These are phyloP conservation scores for Aptenodytes patagonicus DNA, from an alignment of 2,113 vertebrate genomes.

Conservation along the genomic window DNA sequence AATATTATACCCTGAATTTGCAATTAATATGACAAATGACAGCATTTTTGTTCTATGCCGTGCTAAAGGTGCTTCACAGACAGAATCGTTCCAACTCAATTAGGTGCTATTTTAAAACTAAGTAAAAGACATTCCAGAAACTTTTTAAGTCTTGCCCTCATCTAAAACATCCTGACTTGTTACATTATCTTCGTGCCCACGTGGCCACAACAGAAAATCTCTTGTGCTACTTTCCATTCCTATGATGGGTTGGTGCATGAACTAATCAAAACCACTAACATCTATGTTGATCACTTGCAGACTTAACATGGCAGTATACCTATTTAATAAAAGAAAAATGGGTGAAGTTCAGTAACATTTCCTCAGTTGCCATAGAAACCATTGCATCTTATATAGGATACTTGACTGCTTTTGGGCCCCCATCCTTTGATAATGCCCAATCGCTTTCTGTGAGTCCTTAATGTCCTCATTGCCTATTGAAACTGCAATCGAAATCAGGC, in stretches of 20 bases:
- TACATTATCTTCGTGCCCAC: not conserved
- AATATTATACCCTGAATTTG: slow-evolving; percentile 65
- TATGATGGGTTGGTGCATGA: not conserved
- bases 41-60: slow-evolving; percentile 11
- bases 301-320: not conserved
- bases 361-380: not conserved
- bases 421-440: not conserved
- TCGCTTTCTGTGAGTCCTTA: not conserved
- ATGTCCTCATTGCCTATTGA: not conserved
- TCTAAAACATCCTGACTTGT: slow-evolving; percentile 40
- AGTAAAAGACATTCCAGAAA: slow-evolving; percentile 56
- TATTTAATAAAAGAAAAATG: not conserved
- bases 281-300: not conserved
- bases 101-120: slow-evolving; percentile 53
- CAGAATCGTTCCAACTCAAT: slow-evolving; percentile 38
- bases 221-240: slow-evolving; percentile 32
- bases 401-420: not conserved
- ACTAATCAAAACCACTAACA: not conserved
- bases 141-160: slow-evolving; percentile 38
- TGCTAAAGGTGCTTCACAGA: slow-evolving; percentile 54
- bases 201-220: not conserved
- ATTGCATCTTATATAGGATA: not conserved
- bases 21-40: slow-evolving; percentile 66
- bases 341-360: not conserved
- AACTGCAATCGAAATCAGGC: not conserved